phyloP scores from a whole-genome alignment of 2,113 vertebrate species.

The Scartelaos histophorus region DNA sequence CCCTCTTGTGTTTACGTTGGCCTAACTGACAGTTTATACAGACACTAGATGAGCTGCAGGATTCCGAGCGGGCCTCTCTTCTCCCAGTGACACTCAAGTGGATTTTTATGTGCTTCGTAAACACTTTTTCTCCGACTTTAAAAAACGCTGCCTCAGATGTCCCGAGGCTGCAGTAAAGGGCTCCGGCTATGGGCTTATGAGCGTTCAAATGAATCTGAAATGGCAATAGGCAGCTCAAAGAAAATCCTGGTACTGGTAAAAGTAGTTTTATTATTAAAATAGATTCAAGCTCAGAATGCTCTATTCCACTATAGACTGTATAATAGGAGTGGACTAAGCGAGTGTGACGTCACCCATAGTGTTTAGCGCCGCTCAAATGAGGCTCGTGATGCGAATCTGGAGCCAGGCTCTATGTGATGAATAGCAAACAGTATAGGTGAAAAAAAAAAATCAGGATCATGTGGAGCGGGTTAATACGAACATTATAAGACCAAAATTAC shows the following conservation, averaged over 20 bases:
- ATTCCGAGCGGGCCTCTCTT: constrained; percentile 10
- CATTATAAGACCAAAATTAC: too few relatives aligned
- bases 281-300: too few relatives aligned
- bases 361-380: too few relatives aligned
- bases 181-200: background rate
- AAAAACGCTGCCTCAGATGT: constrained; percentile 36
- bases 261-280: background rate
- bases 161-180: constrained; percentile 34
- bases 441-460: too few relatives aligned
- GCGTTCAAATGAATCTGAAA: constrained; percentile 46
- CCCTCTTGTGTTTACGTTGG: constrained; percentile 52
- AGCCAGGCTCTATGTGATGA: too few relatives aligned
- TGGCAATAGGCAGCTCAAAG: background rate
- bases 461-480: too few relatives aligned
- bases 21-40: constrained; percentile 42
- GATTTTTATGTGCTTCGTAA: constrained; percentile 58
- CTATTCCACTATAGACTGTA: too few relatives aligned
- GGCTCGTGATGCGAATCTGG: too few relatives aligned
- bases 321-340: too few relatives aligned
- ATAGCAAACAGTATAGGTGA: too few relatives aligned
- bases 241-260: background rate
- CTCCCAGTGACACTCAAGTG: constrained; percentile 38
- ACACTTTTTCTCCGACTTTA: constrained; percentile 29
- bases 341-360: too few relatives aligned
- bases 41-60: constrained; percentile 21